Base-by-base conservation (phyloP, 2,888 invertebrate genomes). In the Hesperia comma region DNA sequence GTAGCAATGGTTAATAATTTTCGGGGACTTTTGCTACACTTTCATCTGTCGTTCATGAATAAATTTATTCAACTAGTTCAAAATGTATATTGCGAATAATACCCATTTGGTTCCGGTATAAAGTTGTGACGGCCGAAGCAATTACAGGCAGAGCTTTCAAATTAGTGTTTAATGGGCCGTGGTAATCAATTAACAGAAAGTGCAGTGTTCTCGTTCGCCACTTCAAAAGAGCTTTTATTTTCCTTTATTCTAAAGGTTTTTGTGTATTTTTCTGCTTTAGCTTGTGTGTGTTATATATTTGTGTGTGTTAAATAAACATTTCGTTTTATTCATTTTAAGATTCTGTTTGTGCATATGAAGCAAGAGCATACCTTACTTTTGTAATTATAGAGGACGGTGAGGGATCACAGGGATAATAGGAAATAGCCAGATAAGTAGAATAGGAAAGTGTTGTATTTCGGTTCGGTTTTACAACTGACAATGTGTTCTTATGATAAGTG, bases 81-180 rank as follows among this genome's bases (percentile, higher is more conserved):
- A 51, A 51, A 26, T 1, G 51, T 12, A 26, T 51, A 46, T 51
- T 51, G 51, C 51, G 26, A 51, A 51, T 51, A 26, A 51, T 51
- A 51, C 6, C 51, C 21, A 26, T 21, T 51, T 17, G 51, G 51
- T 46, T 46, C 43, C 43, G 14, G 26, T 26, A 51, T 51, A 51
- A 51, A 51, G 21, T 26, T 51, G 51, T 51, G 51, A 26, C 51
- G 51, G 51, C 51, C 26, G 51, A 51, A 21, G 51, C 51, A 51
- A 51, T 51, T 51, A 51, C 51, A 26, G 51, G 51, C 51, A 51
- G 51, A 51, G 51, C 51, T 51, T 51, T 51, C 51, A 51, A 51
- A 51, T 51, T 51, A 51, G 51, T 51, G 51, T 51, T 51, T 26
- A 51, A 51, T 51, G 51, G 51, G n/a, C 21, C 21, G 51, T 5